Base-by-base conservation (phyloP, 2,113 vertebrate species). In the Cebidichthys violaceus region DNA sequence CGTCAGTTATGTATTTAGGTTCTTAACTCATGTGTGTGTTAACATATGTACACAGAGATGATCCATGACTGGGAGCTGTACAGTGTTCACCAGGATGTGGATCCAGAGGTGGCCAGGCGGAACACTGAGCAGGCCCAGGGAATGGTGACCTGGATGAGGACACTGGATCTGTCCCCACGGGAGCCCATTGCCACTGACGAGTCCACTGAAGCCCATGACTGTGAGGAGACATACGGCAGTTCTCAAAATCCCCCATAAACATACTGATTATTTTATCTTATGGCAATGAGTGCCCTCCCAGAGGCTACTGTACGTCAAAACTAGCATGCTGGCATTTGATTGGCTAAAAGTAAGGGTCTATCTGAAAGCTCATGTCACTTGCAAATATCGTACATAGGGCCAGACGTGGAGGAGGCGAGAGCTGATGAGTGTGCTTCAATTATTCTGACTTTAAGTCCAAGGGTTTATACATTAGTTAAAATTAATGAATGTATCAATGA, bases 41-140 rank as follows among this genome's bases (percentile, higher is more conserved):
- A 50, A 39, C 70, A 33, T 55, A 11, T 57, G 8, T 79, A 67
- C 83, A 5, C 92, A 99, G 98, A 97, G 89, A 97, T 98, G 91
- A 96, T 95, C 88, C 94, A 89, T 39, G 98, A 99, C 87, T 96
- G 97, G 95, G 93, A 96, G 67, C 95, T 95, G 73, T 99, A 98
- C 45, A 95, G 96, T 27, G 80, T 95, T 45, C 92, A 96, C 20
- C 96, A 96, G 87, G 95, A 98, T 2, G 84, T 98, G 77, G 96
- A 94, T 69, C 93, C 96, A 7, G 94, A 96, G 71, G 93, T 96
- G 84, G 93, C 95, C 70, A 73, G 87, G 29, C 93, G 90, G 85
- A 97, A 94, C 89, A 77, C 93, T 24, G 83, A 65, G 0, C 18
- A 81, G 41, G 96, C 96, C 43, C 94, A 96, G 83, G 86, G 91